These are phyloP conservation scores for Pyrrhosoma nymphula DNA, from an alignment of 2,888 invertebrate genomes.

Conservation along the genomic window DNA sequence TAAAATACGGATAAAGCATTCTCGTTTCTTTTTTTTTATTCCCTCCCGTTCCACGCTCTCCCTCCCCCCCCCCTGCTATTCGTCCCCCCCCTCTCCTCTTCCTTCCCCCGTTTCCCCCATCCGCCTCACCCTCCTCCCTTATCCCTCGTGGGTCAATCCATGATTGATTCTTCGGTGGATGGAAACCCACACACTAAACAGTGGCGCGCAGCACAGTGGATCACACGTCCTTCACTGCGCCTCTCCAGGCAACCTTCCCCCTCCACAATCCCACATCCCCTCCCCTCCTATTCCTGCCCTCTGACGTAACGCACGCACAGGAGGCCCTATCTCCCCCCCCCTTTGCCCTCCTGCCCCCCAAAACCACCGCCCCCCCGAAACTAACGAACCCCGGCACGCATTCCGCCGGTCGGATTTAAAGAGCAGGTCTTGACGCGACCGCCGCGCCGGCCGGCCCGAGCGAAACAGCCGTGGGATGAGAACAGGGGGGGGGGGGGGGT, in stretches of 20 bases:
- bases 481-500: not conserved
- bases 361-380: too few species aligned
- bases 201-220: not conserved
- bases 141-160: conserved; percentile 20
- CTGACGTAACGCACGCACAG: not conserved
- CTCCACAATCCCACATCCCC: not conserved
- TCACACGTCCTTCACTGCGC: not conserved
- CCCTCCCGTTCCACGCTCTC: not conserved
- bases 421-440: not conserved
- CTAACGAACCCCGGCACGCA: not conserved
- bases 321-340: conserved; percentile 1
- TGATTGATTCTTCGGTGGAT: conserved; percentile 4
- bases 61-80: not conserved
- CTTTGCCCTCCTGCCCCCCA: too few species aligned
- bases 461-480: too few species aligned
- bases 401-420: not conserved
- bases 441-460: too few species aligned
- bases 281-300: not conserved
- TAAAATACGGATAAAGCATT: conserved; percentile 34
- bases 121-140: not conserved
- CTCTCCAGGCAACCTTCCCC: not conserved
- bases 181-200: conserved; percentile 5
- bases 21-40: not conserved
- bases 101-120: too few species aligned
- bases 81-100: not conserved